A percentile compares a stretch with the other conserved stretches of the same genome.
phyloP scores from a whole-genome alignment of 2,113 vertebrate genomes.

The Tenebrosternarchus preto region DNA sequence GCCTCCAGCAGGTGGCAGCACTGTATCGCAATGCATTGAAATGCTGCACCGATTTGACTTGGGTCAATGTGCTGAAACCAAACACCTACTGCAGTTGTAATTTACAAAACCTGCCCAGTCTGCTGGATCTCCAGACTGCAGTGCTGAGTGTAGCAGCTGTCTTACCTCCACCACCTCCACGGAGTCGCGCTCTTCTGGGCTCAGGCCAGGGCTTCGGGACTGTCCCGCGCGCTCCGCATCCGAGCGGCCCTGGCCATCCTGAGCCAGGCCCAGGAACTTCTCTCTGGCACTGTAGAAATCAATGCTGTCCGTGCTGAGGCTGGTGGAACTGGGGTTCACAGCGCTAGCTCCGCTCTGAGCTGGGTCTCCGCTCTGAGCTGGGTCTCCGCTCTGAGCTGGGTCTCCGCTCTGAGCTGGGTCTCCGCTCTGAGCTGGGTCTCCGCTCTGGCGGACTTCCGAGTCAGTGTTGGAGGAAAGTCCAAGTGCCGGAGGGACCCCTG shows the following conservation, averaged over 20 bases:
- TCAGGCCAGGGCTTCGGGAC: constrained; percentile 31
- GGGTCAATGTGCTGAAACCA: not conserved
- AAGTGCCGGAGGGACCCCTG: not conserved
- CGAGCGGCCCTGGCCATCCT: constrained; percentile 74
- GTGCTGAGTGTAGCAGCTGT: constrained; percentile 17
- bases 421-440: no score
- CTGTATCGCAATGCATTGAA: no score
- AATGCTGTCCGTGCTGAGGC: constrained; percentile 85
- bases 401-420: no score
- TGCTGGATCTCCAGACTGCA: no score
- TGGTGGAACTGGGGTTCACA: constrained; percentile 66
- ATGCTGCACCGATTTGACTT: not conserved
- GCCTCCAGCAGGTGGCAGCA: constrained; percentile 57
- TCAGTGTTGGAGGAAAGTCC: constrained; percentile 18
- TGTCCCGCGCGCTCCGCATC: constrained; percentile 62
- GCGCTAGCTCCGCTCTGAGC: constrained; percentile 50
- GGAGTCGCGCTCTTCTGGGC: constrained; percentile 70
- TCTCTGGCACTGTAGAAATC: constrained; percentile 92
- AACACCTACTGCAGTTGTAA: not conserved
- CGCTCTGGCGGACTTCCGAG: constrained; percentile 61
- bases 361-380: no score
- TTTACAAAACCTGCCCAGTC: not conserved
- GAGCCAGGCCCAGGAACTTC: constrained; percentile 89
- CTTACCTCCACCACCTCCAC: constrained; percentile 28
- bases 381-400: no score